Base-by-base conservation (phyloP, 2,797 vertebrate species). In the Leptoclinus maculatus region DNA sequence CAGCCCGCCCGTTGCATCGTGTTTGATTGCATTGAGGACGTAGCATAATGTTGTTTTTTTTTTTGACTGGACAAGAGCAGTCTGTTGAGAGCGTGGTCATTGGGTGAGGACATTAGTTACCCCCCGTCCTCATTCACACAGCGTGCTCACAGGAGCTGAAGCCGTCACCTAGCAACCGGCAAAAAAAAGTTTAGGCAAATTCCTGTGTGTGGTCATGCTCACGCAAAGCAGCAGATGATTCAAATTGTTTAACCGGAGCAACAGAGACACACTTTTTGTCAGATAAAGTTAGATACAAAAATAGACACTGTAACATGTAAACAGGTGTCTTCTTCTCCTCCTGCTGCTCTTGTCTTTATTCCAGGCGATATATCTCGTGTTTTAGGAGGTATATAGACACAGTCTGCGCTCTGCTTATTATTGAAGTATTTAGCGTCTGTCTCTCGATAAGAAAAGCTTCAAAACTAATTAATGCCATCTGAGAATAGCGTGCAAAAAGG, bases 131-230 rank as follows among this genome's bases (percentile, higher is more conserved):
- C 79, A 89, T 92, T 91, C 91, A 85, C 90, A 87, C 77, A 62
- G 91, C 90, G 19, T 93, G 88, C 93, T 89, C 83, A 17, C 68
- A 67, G 80, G 80, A 80, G 76, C 91, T 76, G 84, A 91, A 69
- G 77, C 85, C 41, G 82, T 95, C 90, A 88, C 94, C 87, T 93
- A 90, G 95, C 94, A 95, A 95, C 94, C 60, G 7, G 68, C 39
- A 36, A 39, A 71, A 39, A 71, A 56, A 91, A 82, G 89, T 92
- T 90, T 87, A 66, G 79, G 69, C 78, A 86, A 81, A 92, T 94
- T 90, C 92, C 87, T 90, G 77, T 45, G 79, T 86, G 84, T 91
- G 87, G 87, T 76, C 89, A 91, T 66, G 78, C 80, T 85, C 69
- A 60, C 70, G 82, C 80, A 70, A 70, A 82, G 84, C 77, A 45